Conservation (phyloP, 1,140 invertebrate species). For the Choristoneura fumiferana region DNA sequence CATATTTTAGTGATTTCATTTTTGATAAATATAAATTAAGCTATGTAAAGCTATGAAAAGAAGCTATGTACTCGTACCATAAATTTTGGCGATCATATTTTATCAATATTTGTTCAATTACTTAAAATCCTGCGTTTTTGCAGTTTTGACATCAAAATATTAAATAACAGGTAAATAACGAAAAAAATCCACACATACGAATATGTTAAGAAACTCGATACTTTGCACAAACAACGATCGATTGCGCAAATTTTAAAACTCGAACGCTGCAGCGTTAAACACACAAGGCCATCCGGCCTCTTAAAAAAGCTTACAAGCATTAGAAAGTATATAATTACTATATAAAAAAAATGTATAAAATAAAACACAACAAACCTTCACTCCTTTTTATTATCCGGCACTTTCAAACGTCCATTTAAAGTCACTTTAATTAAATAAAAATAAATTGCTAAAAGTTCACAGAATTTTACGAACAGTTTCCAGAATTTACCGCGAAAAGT, state of each 20-base stretch:
- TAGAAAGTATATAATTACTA: constrained; percentile 7
- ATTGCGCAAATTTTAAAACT: constrained; percentile 13
- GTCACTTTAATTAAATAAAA: constrained; percentile 9
- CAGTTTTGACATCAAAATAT: too few species aligned
- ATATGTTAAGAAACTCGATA: too few species aligned
- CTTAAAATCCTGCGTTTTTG: too few species aligned
- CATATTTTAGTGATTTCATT: too few species aligned
- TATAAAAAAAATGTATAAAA: neutral
- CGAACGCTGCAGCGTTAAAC: neutral
- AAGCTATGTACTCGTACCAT: too few species aligned
- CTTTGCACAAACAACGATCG: neutral
- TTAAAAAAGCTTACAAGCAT: neutral
- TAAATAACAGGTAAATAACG: too few species aligned
- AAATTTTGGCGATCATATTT: too few species aligned
- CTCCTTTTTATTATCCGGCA: neutral
- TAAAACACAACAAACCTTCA: constrained; percentile 15
- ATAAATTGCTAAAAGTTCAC: neutral
- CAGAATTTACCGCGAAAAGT: neutral
- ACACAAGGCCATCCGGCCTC: constrained; percentile 3
- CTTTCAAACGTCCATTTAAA: neutral
- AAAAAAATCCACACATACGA: too few species aligned
- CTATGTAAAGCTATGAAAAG: too few species aligned
- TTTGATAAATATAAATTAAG: too few species aligned
- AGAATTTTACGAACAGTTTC: constrained; percentile 1
- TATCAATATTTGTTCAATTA: too few species aligned